These are phyloP conservation scores for Drosophila hydei DNA, from an alignment of 1,140 invertebrate genomes.

Conservation along the genomic window DNA sequence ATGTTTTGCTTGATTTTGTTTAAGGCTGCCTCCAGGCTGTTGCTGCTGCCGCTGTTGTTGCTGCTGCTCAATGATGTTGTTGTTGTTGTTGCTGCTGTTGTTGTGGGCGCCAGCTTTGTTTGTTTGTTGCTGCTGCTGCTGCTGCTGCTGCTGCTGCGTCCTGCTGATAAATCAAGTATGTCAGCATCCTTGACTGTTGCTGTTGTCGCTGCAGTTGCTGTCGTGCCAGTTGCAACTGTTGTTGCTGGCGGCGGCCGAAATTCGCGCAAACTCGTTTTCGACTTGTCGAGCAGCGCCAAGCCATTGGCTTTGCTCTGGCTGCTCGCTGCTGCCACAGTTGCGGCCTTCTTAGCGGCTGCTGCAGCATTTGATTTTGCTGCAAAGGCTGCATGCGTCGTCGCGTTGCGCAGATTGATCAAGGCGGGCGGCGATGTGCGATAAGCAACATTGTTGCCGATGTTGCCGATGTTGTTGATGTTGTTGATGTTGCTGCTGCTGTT, in stretches of 20 bases:
- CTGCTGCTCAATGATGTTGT: constrained; percentile 2
- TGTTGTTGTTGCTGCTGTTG: constrained; percentile 24
- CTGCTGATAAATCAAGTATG: constrained; percentile 78
- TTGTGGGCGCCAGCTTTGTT: constrained; percentile 17
- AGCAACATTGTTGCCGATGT: constrained; percentile 34
- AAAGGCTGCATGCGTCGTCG: constrained; percentile 43
- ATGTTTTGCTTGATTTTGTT: constrained; percentile 83
- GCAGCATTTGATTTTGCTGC: constrained; percentile 55
- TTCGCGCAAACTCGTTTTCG: constrained; percentile 76
- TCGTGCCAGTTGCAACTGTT: constrained; percentile 1
- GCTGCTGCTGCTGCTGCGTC: constrained; percentile 34
- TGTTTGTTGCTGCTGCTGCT: constrained; percentile 20
- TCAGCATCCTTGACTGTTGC: constrained; percentile 62
- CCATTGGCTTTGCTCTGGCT: constrained; percentile 61
- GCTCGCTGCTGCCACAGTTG: constrained; percentile 18
- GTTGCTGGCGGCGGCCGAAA: constrained; percentile 56
- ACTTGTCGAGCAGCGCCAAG: constrained; percentile 51
- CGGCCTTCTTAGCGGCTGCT: constrained; percentile 49
- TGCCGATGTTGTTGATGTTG: constrained; percentile 5
- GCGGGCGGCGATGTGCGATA: constrained; percentile 79
- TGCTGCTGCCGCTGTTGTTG: constrained; percentile 33
- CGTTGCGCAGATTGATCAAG: constrained; percentile 73
- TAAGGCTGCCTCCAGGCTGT: constrained; percentile 72
- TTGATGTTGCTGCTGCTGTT: constrained; percentile 26
- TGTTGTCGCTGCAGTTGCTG: constrained; percentile 18